Evolutionary conservation across 2,888 invertebrate genomes (phyloP), one percentile per base, ranked within the genome.

Genomic region (Nowickia ferox): DNA sequence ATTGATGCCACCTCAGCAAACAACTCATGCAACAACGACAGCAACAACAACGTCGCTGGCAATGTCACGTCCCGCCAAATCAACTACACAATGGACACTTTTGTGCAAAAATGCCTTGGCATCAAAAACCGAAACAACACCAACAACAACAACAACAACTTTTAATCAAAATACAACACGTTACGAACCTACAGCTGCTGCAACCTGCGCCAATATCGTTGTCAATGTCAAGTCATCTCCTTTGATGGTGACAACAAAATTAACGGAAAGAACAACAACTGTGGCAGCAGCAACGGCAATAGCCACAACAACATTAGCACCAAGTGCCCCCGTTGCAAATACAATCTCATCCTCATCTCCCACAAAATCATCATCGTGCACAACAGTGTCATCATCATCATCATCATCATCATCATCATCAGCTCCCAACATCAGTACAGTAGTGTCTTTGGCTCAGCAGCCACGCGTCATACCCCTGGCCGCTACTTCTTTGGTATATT

Each of bases 401-500:
- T 4, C 55, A 17, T 3, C 9, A 10, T 40, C 53, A 17, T 11
- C 13, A 13, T 22, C 44, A 38, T 2, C 68, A 22, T 68, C 79
- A 55, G 13, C 46, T 55, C 9, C 71, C n/a, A 65, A 53, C n/a
- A 46, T n/a, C 10, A 38, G 19, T 6, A 63, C 53, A 19, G 44
- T 48, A 11, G 11, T 59, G 9, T 13, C 71, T 6, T 6, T 61
- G 9, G 11, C 13, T 10, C 61, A 79, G 19, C 66, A 75, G 77
- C 87, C 89, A 19, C 88, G 89, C 66, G 89, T 90, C 13, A 85
- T 89, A 69, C 89, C 90, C 0, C 68, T 89, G 68, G 85, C 89
- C 0, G 87, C 89, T 40, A 90, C 89, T n/a, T 91, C 91, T 44
- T 84, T 90, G 30, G 88, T 91, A 48, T 89, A 91, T 84, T 87